Evolutionary conservation across 1,140 invertebrate species (phyloP).

Genomic region (Aphaenogaster floridana): DNA sequence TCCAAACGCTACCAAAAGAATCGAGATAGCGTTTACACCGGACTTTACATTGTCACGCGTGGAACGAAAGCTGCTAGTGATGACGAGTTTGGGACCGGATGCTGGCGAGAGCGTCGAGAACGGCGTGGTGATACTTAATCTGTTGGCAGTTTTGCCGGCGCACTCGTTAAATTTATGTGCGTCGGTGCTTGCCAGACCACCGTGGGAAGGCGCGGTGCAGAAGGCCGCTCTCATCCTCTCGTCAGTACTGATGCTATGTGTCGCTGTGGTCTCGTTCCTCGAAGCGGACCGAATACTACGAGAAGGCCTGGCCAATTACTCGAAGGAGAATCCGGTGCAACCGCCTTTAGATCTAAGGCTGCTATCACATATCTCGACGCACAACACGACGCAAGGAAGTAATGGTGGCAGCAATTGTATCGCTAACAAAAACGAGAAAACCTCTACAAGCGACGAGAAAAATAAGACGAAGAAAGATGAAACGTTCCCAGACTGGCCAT

Average conservation of each 20-base stretch:
- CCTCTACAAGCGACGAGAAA: conserved; percentile 65
- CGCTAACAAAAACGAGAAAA: conserved; percentile 65
- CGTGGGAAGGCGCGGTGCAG: conserved; percentile 93
- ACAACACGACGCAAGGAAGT: conserved; percentile 65
- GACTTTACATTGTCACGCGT: conserved; percentile 96
- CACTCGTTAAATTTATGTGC: conserved; percentile 92
- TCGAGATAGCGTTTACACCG: conserved; percentile 97
- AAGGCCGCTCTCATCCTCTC: conserved; percentile 90
- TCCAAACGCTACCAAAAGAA: conserved; percentile 94
- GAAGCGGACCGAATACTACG: conserved; percentile 92
- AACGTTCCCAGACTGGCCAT: conserved; percentile 73
- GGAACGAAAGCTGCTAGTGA: conserved; percentile 88
- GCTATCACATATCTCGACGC: conserved; percentile 78
- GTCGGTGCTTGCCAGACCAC: conserved; percentile 91
- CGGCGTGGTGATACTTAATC: conserved; percentile 84
- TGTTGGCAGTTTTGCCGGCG: conserved; percentile 94
- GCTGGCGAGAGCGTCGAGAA: conserved; percentile 64
- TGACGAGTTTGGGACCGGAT: conserved; percentile 87
- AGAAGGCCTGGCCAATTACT: conserved; percentile 86
- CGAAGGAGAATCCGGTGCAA: conserved; percentile 86
- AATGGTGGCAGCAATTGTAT: conserved; percentile 7
- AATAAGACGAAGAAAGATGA: conserved; percentile 73
- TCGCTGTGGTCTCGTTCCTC: conserved; percentile 91
- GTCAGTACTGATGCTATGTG: conserved; percentile 89
- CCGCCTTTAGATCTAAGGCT: conserved; percentile 89